A percentile compares a stretch with the other conserved stretches of the same genome.
phyloP scores from a whole-genome alignment of 1,140 invertebrate genomes.

The Archegozetes longisetosus region DNA sequence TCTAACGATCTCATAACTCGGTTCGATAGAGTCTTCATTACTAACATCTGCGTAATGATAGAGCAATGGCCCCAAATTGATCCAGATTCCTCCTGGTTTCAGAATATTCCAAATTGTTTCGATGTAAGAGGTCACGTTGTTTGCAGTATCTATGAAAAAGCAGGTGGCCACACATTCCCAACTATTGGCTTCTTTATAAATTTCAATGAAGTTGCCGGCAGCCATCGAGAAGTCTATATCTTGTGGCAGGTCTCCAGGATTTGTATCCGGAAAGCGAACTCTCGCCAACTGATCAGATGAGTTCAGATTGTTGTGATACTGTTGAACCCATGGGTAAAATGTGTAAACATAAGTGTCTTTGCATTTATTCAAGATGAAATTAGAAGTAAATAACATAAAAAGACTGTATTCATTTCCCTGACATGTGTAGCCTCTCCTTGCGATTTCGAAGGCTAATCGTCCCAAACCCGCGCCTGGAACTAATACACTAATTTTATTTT shows the following conservation, averaged over 20 bases:
- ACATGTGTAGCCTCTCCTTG: conserved; percentile 66
- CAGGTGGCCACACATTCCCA: conserved; percentile 91
- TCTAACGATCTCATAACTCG: conserved; percentile 67
- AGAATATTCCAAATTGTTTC: conserved; percentile 84
- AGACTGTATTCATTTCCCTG: conserved; percentile 96
- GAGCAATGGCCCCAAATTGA: conserved; percentile 79
- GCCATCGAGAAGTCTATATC: conserved; percentile 77
- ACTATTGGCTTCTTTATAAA: conserved; percentile 49
- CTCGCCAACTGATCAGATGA: conserved; percentile 58
- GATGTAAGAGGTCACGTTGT: conserved; percentile 85
- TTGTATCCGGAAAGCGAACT: conserved; percentile 76
- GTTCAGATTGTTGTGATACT: conserved; percentile 71
- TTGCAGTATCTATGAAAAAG: conserved; percentile 96
- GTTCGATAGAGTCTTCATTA: conserved; percentile 81
- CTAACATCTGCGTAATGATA: conserved; percentile 86
- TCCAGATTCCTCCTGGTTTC: conserved; percentile 51
- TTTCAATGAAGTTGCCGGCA: conserved; percentile 81
- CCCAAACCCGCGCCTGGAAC: conserved; percentile 91
- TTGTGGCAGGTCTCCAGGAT: conserved; percentile 47
- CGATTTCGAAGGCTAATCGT: conserved; percentile 81
- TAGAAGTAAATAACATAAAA: conserved; percentile 91
- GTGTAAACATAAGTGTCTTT: conserved; percentile 33
- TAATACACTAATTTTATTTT: conserved; percentile 46
- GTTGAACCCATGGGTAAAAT: conserved; percentile 84
- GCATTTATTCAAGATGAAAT: conserved; percentile 82